Base-by-base conservation (phyloP, 2,888 invertebrate genomes). In the Euspilapteryx auroguttella region DNA sequence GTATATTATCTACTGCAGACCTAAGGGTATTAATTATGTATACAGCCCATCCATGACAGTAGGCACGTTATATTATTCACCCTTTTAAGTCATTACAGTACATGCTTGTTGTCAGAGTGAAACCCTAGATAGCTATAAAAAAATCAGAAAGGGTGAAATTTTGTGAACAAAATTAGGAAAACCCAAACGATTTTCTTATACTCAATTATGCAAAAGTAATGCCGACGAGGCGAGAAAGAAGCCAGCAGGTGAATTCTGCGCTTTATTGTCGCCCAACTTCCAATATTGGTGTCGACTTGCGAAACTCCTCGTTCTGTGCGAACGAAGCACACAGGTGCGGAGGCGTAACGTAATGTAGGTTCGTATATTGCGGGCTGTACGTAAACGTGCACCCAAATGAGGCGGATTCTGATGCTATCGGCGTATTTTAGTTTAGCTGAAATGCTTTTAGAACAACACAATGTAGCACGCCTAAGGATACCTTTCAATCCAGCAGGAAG, bases 271-370 rank as follows among this genome's bases (percentile, higher is more conserved):
- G 55, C 55, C 44, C 53, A 64, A 65, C 47, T 68, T 69, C 57
- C 51, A 58, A 69, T 61, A 66, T 64, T 47, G 42, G 69, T 62
- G 73, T 58, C 65, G 71, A 71, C 59, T 71, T 71, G 71, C 58
- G 59, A 66, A 73, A 69, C 59, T 73, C 61, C 46, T 39, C 61
- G 47, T n/a, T n/a, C n/a, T n/a, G n/a, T n/a, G n/a, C n/a, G n/a
- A n/a, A n/a, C 49, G 49, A 45, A 43, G 38, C 45, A 47, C 54
- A 59, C 55, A 62, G 58, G 61, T 63, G 55, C 45, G 46, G 22
- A 11, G 28, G 14, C 28, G 14, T 22, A 14, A 12, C 10, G 10
- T 12, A 20, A 42, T 38, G 41, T 44, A 40, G 37, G 44, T 35
- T 24, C 9, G 8, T 13, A 10, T 14, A 12, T 12, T n/a, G 8